Conservation (phyloP, 2,888 invertebrate genomes). For the Pemphredon lugubris region DNA sequence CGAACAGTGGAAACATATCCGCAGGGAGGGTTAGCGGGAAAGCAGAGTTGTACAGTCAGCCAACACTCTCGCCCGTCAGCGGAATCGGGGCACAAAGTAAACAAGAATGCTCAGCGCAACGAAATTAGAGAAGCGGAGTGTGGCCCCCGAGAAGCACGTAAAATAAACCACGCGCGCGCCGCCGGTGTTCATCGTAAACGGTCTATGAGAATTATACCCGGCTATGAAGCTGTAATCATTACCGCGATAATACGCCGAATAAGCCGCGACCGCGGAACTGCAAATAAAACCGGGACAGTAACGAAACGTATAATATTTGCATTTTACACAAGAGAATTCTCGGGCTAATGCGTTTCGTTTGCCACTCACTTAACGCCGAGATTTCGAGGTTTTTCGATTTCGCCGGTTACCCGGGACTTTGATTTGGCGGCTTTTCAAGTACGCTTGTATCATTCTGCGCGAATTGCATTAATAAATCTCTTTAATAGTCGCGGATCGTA, state of each 20-base stretch:
- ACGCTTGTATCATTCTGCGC: too few species aligned
- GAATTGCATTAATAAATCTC: too few species aligned
- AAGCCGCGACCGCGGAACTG: conserved; percentile 24
- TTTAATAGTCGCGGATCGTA: too few species aligned
- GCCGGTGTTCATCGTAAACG: conserved; percentile 7
- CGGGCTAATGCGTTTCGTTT: too few species aligned
- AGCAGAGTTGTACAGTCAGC: conserved; percentile 28
- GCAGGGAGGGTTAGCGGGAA: conserved; percentile 22
- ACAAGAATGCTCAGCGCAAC: conserved; percentile 39
- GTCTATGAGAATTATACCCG: too few species aligned
- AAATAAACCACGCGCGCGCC: conserved; percentile 34
- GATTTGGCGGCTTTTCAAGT: too few species aligned
- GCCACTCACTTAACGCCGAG: too few species aligned
- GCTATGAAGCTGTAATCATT: too few species aligned
- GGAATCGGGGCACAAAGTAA: conserved; percentile 44
- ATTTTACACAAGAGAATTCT: too few species aligned
- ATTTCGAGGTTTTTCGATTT: too few species aligned
- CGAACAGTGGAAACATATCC: conserved; percentile 29
- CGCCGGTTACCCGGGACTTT: too few species aligned
- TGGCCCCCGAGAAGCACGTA: conserved; percentile 22
- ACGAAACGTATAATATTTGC: conserved; percentile 33
- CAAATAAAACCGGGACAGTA: conserved; percentile 37
- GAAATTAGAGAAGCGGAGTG: conserved; percentile 44
- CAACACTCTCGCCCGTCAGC: conserved; percentile 20
- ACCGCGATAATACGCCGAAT: too few species aligned